Base-by-base conservation (phyloP, 2,797 vertebrate genomes). In the Sebastes wilsoni region DNA sequence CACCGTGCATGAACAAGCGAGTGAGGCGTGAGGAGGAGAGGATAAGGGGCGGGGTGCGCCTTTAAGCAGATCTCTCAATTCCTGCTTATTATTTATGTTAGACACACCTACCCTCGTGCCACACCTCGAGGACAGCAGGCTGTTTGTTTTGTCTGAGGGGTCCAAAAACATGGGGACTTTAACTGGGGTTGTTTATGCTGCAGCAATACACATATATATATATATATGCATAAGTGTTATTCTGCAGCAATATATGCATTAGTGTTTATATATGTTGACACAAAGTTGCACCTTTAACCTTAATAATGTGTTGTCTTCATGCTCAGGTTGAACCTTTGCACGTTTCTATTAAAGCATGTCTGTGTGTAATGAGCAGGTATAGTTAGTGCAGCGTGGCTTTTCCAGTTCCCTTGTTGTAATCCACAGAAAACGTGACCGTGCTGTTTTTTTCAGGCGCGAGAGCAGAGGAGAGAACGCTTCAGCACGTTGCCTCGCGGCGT, bases 401-500 rank as follows among this genome's bases (percentile, higher is more conserved):
- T 87, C 82, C 93, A 90, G 58, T 82, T 88, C 75, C 69, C 69
- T 87, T 38, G 36, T 81, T 73, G 77, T 95, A 96, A 95, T 95
- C 94, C 94, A 93, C 65, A 59, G 89, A 92, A 96, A 96, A 96
- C 95, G 95, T 96, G 95, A 96, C 93, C 65, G 72, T 69, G 88
- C 83, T 68, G 81, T 87, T 88, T 88, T 88, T 92, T 92, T 91
- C 87, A 86, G 84, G 82, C 88, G 86, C 87, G 84, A 85, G 91
- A 38, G 36, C 36, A 46, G 42, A 46, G 42, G 42, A 46, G 16
- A 46, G 92, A 94, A 88, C 83, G 83, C 89, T 90, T 61, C 82
- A 79, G 93, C 95, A 96, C 95, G 94, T 95, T 94, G 93, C 92
- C 90, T 94, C 86, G 86, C 86, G 87, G 91, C 87, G 89, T 88